Evolutionary conservation across 2,797 vertebrate genomes (phyloP), one percentile per base, ranked within the genome.

Genomic region (Cyclura pinguis): DNA sequence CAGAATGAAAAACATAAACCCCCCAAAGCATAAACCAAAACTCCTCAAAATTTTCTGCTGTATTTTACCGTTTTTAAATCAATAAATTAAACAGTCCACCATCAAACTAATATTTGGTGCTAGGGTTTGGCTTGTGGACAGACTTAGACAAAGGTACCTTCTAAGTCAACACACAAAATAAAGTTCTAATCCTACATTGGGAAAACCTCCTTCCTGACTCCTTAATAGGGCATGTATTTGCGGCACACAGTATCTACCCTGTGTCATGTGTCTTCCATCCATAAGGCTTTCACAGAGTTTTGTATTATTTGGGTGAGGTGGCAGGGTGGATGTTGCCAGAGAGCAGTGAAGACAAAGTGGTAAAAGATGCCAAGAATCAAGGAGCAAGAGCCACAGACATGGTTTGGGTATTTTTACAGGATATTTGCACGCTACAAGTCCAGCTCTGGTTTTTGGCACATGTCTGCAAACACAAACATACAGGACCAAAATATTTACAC

Each of bases 71-170:
- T 82, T 86, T 90, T 82, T 76, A 92, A 93, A 95, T 80, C 77
- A 88, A 42, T 82, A 50, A 92, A 85, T 57, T 92, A 91, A 89
- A 80, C 91, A 86, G 88, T 13, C 64, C 42, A 84, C 64, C 59
- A 82, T 92, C 20, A 32, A 93, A 88, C 82, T 47, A 72, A 80
- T 32, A 88, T 94, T 90, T 81, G 52, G 76, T 78, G 88, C 59
- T 85, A 90, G 87, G 93, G 93, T 93, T 88, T 94, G 93, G 74
- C 89, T 93, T 72, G 74, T 88, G 88, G 92, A 95, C 92, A 93
- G 82, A 93, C 29, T 93, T 90, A 93, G 74, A 93, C 29, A 89
- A 57, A 20, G 32, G 55, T 18, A 10, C 22, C 18, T 57, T 72
- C 16, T 69, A 72, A 35, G 64, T n/a, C 29, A 52, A n/a, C 1